These are phyloP conservation scores for Thamnaconus septentrionalis DNA, from an alignment of 2,113 vertebrate genomes.

Conservation along the genomic window DNA sequence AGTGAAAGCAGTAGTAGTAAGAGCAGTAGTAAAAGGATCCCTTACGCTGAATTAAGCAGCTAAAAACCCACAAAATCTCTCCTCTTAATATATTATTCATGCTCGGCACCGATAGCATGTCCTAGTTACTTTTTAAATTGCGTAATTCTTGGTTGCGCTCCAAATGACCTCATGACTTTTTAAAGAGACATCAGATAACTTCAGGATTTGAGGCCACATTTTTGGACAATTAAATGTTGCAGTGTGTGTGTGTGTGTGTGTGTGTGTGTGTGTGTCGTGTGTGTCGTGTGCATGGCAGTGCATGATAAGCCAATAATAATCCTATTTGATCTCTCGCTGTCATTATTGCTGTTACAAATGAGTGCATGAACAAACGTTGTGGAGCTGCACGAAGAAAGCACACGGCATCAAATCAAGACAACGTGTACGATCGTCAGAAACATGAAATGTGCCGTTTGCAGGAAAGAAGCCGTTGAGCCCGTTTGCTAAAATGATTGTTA, in stretches of 20 bases:
- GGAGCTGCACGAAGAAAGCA: too few species aligned
- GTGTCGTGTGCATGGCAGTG: not conserved
- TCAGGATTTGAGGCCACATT: constrained; percentile 3
- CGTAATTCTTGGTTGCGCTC: constrained; percentile 32
- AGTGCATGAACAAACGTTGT: too few species aligned
- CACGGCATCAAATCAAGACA: too few species aligned
- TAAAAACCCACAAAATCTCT: constrained; percentile 4
- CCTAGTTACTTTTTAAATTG: constrained; percentile 22
- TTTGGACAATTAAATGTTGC: constrained; percentile 1
- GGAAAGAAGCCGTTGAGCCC: too few species aligned
- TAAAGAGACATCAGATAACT: constrained; percentile 15
- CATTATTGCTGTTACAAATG: too few species aligned
- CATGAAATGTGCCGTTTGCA: too few species aligned
- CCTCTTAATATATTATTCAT: constrained; percentile 42
- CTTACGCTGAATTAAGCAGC: constrained; percentile 17
- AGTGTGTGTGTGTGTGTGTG: not conserved
- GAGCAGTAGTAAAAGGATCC: constrained; percentile 8
- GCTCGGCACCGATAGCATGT: constrained; percentile 10
- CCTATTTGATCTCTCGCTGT: not conserved
- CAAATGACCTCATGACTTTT: constrained; percentile 38
- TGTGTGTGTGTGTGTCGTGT: not conserved
- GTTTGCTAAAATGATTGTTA: too few species aligned
- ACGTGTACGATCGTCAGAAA: too few species aligned
- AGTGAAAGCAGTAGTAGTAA: not conserved
- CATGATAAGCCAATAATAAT: not conserved